Conservation (phyloP, 2,797 vertebrate genomes). For the Pangasius macronema region DNA sequence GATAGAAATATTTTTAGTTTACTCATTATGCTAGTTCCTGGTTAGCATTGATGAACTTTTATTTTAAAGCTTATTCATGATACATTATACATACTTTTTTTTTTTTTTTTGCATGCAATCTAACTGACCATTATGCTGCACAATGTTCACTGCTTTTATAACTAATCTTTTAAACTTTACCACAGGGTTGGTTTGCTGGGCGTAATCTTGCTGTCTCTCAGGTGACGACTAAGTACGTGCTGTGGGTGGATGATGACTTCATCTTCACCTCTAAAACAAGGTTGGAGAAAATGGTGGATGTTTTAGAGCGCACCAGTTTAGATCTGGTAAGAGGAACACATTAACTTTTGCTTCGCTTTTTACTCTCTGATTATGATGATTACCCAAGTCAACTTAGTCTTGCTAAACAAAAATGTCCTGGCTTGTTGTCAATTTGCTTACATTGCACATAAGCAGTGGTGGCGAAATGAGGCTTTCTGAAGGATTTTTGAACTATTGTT, state of each 20-base stretch:
- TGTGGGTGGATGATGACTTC: constrained; percentile 94
- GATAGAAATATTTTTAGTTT: too few species aligned
- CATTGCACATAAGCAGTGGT: too few species aligned
- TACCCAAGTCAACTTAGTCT: not conserved
- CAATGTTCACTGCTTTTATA: not conserved
- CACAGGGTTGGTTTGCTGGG: constrained; percentile 93
- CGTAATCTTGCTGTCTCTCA: constrained; percentile 90
- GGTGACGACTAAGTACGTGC: constrained; percentile 89
- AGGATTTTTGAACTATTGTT: too few species aligned
- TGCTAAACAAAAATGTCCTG: not conserved
- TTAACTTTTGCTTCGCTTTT: not conserved
- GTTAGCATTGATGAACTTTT: too few species aligned
- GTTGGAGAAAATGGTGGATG: constrained; percentile 88
- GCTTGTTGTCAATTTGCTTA: not conserved
- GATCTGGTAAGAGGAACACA: constrained; percentile 80
- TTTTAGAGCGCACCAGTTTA: constrained; percentile 85
- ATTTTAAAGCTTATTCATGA: not conserved
- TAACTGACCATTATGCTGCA: not conserved
- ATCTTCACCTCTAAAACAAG: constrained; percentile 85
- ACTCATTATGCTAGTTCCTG: too few species aligned
- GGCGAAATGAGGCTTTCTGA: too few species aligned
- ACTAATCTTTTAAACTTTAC: not conserved
- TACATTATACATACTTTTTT: not conserved
- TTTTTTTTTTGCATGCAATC: not conserved
- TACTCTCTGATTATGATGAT: too few species aligned